Evolutionary conservation across 2,113 vertebrate genomes (phyloP), one percentile per base, ranked within the genome.

Genomic region (Actenoides lindsayi): DNA sequence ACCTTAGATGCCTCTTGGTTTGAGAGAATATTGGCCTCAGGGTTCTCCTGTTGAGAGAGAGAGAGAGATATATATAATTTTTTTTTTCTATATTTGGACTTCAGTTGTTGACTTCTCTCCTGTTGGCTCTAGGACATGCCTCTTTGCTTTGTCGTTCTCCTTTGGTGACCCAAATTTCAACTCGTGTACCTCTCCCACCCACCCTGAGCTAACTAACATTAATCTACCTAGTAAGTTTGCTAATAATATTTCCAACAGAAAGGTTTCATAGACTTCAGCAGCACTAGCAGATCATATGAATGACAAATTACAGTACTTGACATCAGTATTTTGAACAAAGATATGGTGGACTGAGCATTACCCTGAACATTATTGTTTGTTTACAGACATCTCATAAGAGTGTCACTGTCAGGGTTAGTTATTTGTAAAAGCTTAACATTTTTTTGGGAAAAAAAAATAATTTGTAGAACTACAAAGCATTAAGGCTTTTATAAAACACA

Each of bases 1-100:
- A 89, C 77, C 83, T 95, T 89, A 94, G 95, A 82, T 74, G 74
- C 41, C 59, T 86, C 46, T 87, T 84, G 53, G 28, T 84, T 62
- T 18, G 48, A 70, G n/a, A 76, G 2, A 56, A 37, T 54, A 12
- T 44, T 33, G 24, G 15, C 83, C 39, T 75, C 8, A 53, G 19
- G 41, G 42, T 1, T 57, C 59, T 83, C 68, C 20, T 60, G 13
- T 56, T 60, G 25, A 44, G 7, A 44, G 3, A 35, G 12, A 23
- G 23, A 44, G 6, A 44, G 3, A 35, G 12, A 23, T 4, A 42
- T 35, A 3, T 33, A 2, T 67, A 11, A 16, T 6, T 28, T 20
- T 7, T 21, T 37, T 46, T 81, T 89, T 54, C 18, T 71, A 2
- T 48, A 42, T 30, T 21, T 96, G 56, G 90, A 90, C 30, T 8